Evolutionary conservation across 2,113 vertebrate genomes (phyloP).

Genomic region (Ahaetulla prasina): DNA sequence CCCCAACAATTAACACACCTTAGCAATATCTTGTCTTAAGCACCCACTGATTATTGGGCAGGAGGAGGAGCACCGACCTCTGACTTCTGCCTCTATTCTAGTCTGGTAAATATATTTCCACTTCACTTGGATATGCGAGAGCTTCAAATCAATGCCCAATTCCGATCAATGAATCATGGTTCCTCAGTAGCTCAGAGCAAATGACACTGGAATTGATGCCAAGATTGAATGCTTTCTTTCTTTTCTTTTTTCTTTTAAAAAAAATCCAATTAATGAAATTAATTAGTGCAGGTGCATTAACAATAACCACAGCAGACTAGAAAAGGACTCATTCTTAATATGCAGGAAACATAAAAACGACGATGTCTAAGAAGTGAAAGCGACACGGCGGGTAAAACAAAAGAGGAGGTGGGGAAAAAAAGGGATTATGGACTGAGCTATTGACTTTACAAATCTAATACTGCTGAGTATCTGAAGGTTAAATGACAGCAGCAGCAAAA

Average conservation of each 20-base stretch:
- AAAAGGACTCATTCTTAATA: constrained; percentile 8
- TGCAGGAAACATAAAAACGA: constrained; percentile 17
- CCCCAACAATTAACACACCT: neutral
- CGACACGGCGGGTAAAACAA: constrained; percentile 21
- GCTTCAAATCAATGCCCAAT: neutral
- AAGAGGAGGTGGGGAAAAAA: neutral
- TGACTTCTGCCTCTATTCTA: neutral
- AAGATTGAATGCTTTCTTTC: neutral
- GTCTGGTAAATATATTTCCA: neutral
- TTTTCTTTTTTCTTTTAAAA: neutral
- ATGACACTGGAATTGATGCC: neutral
- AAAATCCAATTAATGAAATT: constrained; percentile 21
- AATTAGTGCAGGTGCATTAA: constrained; percentile 12
- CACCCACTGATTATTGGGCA: neutral
- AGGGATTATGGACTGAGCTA: constrained; percentile 22
- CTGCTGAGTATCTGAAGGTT: constrained; percentile 44
- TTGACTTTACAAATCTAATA: constrained; percentile 35
- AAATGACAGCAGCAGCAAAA: constrained; percentile 29
- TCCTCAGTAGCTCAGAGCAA: neutral
- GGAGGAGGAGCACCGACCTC: neutral
- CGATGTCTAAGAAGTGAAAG: constrained; percentile 22
- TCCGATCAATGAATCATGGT: neutral
- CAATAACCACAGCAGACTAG: constrained; percentile 15
- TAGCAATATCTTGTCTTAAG: neutral
- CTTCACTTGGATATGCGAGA: neutral